Evolutionary conservation across 2,888 invertebrate species (phyloP), one percentile per base, ranked within the genome.

Genomic region (Tipula vernalis): DNA sequence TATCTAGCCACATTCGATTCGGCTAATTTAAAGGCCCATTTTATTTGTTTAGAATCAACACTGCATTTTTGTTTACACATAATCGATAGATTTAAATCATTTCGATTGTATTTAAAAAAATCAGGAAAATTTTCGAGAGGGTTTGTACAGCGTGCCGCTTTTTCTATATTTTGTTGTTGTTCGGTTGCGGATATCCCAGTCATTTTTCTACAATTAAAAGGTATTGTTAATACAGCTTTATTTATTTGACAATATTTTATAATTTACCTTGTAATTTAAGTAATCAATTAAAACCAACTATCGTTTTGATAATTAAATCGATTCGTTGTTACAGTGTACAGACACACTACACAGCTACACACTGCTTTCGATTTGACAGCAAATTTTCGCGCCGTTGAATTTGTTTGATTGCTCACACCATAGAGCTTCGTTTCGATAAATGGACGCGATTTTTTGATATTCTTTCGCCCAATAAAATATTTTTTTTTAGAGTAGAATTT

Each of bases 21-120:
- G 0, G 92, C 91, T 57, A 92, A 87, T 87, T 91, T 91, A 87
- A 91, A 91, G 0, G 91, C 90, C 91, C 91, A 92, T 87, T 92
- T 92, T 0, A 91, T 87, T 0, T 88, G 89, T 88, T 90, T 91
- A 4, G 90, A 47, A 86, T 91, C 90, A 89, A 91, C 89, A 86
- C 91, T 91, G 10, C 87, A 87, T 88, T 91, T 91, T 12, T 89
- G 87, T 87, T 90, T 90, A 86, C 90, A 91, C 57, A 90, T 89
- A 0, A 91, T 87, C 57, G 89, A 89, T 8, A 88, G 47, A 6
- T 87, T 85, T 28, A 86, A 83, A 36, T 88, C 88, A 36, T 86
- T 87, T 3, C 86, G 87, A 44, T 88, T 88, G 87, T 89, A 91
- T 85, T 88, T 89, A 13, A 88, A 88, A 36, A 89, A 89, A 41